These are phyloP conservation scores for Amorpha juglandis DNA, from an alignment of 2,888 invertebrate genomes.

Conservation along the genomic window DNA sequence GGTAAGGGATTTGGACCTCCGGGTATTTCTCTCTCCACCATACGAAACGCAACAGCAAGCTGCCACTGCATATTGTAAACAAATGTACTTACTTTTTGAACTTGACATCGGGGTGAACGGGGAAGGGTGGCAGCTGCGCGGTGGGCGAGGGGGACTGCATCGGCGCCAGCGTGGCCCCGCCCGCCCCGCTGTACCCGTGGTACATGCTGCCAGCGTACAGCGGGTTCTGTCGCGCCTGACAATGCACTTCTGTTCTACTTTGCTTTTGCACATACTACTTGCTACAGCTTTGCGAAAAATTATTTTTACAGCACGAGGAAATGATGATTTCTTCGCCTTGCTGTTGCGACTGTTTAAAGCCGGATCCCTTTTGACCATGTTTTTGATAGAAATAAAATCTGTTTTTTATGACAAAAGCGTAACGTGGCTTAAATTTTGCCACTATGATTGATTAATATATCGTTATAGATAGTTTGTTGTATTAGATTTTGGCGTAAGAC, in stretches of 20 bases:
- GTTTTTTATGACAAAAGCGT: too few relatives aligned
- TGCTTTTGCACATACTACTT: conserved; percentile 11
- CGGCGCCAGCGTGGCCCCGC: conserved; percentile 68
- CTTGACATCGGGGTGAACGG: conserved; percentile 96
- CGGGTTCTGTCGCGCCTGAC: conserved; percentile 81
- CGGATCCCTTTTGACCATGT: too few relatives aligned
- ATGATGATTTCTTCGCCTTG: neutral
- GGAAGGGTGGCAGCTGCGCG: conserved; percentile 85
- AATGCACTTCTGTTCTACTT: conserved; percentile 42
- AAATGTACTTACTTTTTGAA: conserved; percentile 85
- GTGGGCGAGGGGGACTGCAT: conserved; percentile 78
- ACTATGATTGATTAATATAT: too few relatives aligned
- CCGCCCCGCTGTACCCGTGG: conserved; percentile 78
- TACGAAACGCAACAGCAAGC: too few relatives aligned
- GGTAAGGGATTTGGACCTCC: too few relatives aligned
- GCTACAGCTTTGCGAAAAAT: neutral
- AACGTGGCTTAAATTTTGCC: too few relatives aligned
- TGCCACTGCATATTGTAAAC: too few relatives aligned
- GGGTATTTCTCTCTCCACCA: too few relatives aligned
- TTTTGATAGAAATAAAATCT: too few relatives aligned
- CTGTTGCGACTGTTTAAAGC: too few relatives aligned
- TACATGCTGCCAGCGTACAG: conserved; percentile 84
- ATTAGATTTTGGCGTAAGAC: too few relatives aligned
- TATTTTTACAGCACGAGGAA: neutral
- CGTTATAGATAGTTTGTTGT: too few relatives aligned